Percentiles rank a stretch among this genome's conserved stretches.
These are phyloP conservation scores for Astur gentilis DNA, from an alignment of 2,113 vertebrate species.

Conservation along the genomic window DNA sequence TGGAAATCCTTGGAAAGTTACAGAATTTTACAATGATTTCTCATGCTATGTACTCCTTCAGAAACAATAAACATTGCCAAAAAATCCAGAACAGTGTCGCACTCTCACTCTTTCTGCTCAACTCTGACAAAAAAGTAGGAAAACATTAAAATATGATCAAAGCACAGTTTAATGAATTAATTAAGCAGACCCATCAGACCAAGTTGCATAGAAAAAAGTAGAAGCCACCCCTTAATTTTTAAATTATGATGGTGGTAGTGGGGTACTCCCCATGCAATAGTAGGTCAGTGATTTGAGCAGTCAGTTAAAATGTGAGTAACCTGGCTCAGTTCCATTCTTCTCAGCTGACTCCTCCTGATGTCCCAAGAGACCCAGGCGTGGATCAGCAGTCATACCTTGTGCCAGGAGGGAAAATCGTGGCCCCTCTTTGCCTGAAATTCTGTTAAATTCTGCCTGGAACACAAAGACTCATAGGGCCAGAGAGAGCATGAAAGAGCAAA, in stretches of 20 bases:
- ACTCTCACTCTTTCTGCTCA: neutral
- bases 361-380: neutral
- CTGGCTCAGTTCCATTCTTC: neutral
- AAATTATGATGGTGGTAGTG: neutral
- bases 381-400: neutral
- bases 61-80: neutral
- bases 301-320: neutral
- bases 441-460: neutral
- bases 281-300: neutral
- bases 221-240: neutral
- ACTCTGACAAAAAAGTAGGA: neutral
- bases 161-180: neutral
- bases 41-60: neutral
- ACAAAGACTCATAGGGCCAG: neutral
- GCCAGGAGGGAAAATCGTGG: neutral
- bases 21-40: neutral
- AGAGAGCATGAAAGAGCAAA: neutral
- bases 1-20: neutral
- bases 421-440: neutral
- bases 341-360: rapidly evolving
- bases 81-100: neutral
- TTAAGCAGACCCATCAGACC: neutral
- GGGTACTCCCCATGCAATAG: neutral
- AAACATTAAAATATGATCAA: neutral
- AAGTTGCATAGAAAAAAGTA: neutral